Percentiles rank a stretch among this genome's conserved stretches.
These are phyloP conservation scores for Callorhinus ursinus DNA, from an alignment of 2,113 vertebrate genomes.

Conservation along the genomic window DNA sequence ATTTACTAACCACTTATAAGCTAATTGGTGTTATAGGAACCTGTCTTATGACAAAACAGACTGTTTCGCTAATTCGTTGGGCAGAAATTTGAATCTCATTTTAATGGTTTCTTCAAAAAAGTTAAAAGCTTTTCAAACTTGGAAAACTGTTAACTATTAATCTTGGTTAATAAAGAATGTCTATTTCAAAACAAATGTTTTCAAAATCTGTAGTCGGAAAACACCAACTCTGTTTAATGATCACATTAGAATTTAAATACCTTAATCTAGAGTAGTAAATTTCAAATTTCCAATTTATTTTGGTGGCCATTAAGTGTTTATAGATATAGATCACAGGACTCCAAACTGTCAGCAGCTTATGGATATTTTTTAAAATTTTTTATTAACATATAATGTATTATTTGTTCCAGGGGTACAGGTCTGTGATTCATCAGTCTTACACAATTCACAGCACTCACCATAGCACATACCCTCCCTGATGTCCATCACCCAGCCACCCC, in stretches of 20 bases:
- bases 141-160: not conserved
- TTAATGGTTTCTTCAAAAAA: slow-evolving; percentile 33
- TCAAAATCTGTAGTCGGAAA: slow-evolving; percentile 25
- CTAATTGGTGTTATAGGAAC: not conserved
- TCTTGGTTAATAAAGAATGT: slow-evolving; percentile 3
- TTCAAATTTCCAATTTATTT: slow-evolving; percentile 4
- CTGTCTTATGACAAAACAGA: not conserved
- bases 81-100: slow-evolving; percentile 5
- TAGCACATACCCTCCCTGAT: too few relatives aligned
- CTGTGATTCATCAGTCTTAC: too few relatives aligned
- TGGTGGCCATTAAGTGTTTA: not conserved
- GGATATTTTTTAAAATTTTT: not conserved
- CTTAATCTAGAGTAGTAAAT: not conserved
- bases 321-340: not conserved
- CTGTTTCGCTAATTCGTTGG: not conserved
- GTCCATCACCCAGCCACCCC: too few relatives aligned
- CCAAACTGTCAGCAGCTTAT: not conserved
- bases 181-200: slow-evolving; percentile 27
- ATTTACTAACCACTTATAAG: slow-evolving; percentile 22
- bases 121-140: not conserved
- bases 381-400: too few relatives aligned
- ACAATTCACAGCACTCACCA: too few relatives aligned
- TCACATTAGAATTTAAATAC: not conserved
- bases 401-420: too few relatives aligned
- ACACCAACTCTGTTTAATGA: not conserved